These are phyloP conservation scores for Micrastur ruficollis DNA, from an alignment of 2,797 vertebrate genomes.

Conservation along the genomic window DNA sequence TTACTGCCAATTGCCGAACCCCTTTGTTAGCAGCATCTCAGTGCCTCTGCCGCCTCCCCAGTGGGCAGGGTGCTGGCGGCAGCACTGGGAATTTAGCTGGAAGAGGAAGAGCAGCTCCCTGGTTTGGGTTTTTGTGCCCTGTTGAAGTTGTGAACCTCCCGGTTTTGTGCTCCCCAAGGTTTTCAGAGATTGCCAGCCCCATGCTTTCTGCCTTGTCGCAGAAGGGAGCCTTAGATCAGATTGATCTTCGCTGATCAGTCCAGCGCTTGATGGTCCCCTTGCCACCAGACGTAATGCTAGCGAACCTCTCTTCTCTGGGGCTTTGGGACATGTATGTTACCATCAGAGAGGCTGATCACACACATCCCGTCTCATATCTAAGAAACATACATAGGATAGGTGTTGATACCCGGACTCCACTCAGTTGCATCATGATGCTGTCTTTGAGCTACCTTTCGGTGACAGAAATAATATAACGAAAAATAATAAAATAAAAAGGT, in stretches of 20 bases:
- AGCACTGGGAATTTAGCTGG: not conserved
- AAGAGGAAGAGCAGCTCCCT: not conserved
- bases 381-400: not conserved
- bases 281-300: rapidly evolving
- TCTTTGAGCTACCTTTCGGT: not conserved
- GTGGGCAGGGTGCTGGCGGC: not conserved
- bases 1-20: not conserved
- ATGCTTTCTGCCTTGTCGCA: rapidly evolving
- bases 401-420: not conserved
- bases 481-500: not conserved
- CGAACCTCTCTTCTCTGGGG: not conserved
- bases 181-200: not conserved
- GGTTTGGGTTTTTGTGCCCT: not conserved
- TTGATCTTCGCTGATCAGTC: not conserved
- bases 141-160: rapidly evolving
- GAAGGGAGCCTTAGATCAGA: not conserved
- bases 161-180: not conserved
- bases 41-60: rapidly evolving
- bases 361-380: rapidly evolving
- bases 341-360: not conserved
- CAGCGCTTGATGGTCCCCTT: not conserved
- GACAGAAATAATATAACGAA: not conserved
- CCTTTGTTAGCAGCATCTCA: rapidly evolving
- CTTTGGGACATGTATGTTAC: not conserved
- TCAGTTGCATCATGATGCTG: not conserved